Evolutionary conservation across 2,888 invertebrate genomes (phyloP), one percentile per base, ranked within the genome.

Genomic region (Pseudoips prasinana): DNA sequence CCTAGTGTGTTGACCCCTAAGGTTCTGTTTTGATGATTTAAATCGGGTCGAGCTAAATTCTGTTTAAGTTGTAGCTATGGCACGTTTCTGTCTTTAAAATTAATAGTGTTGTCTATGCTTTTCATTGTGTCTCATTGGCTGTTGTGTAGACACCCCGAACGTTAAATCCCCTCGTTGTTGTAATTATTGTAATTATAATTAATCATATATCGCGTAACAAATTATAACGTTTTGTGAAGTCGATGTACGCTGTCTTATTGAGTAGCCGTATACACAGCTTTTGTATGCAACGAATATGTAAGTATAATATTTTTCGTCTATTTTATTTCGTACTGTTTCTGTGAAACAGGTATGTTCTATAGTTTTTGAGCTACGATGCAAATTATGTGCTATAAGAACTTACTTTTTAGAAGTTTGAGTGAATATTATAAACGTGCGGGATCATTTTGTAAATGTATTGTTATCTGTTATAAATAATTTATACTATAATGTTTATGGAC

Each of bases 201-300:
- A 38, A 41, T 14, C 5, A 14, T 14, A 14, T 14, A 14, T 14
- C 22, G 39, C 33, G 25, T 40, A 39, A 41, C 41, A 34, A 31
- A 29, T 36, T 43, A 38, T 52, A 28, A 34, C 22, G 20, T 46
- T 46, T 56, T 40, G 45, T n/a, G n/a, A n/a, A 37, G 29, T 60
- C 49, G 44, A 56, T 64, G 62, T 68, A 60, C 32, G 50, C 50
- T 50, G 29, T 39, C 29, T 29, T 46, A 39, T 46, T 62, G 52
- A 59, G 52, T 50, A 48, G 49, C 56, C 45, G 40, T 41, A 55
- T 61, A 66, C 64, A 64, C 68, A 55, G 72, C 71, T 78, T 70
- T 57, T 72, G 64, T 64, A 62, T 76, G 77, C 80, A 81, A 80
- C 81, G 81, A 81, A 59, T 71, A 59, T 64, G 37, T 59, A 62